Conservation (phyloP, 2,888 invertebrate species). For the Poecilus cupreus region DNA sequence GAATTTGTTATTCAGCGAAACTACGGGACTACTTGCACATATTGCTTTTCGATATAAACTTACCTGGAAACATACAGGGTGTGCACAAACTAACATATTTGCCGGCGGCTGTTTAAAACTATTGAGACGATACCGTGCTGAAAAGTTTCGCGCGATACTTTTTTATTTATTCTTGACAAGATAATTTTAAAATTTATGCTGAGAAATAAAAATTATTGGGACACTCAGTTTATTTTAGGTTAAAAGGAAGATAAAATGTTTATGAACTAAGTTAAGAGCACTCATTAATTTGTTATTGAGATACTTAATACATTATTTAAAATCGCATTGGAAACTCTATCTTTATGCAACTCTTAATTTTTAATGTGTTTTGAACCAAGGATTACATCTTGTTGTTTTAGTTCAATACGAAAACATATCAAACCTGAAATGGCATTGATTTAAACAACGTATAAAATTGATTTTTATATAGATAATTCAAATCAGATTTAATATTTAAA, state of each 20-base stretch:
- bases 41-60: constrained; percentile 16
- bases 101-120: constrained; percentile 1
- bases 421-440: too few species aligned
- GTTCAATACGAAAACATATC: too few species aligned
- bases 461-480: too few species aligned
- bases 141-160: not conserved
- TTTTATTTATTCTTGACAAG: not conserved
- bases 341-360: too few species aligned
- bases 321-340: too few species aligned
- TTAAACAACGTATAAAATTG: too few species aligned
- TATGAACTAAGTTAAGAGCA: not conserved
- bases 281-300: not conserved
- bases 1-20: constrained; percentile 36
- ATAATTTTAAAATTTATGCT: not conserved
- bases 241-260: too few species aligned
- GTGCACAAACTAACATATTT: not conserved
- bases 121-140: not conserved
- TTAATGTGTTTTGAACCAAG: too few species aligned
- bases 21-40: not conserved
- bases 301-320: not conserved
- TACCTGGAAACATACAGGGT: not conserved
- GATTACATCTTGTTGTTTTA: too few species aligned
- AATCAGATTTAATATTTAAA: too few species aligned
- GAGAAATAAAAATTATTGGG: not conserved
- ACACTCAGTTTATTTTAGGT: too few species aligned